Evolutionary conservation across 2,797 vertebrate species (phyloP), one percentile per base, ranked within the genome.

Genomic region (Platyrinchus mystaceus): DNA sequence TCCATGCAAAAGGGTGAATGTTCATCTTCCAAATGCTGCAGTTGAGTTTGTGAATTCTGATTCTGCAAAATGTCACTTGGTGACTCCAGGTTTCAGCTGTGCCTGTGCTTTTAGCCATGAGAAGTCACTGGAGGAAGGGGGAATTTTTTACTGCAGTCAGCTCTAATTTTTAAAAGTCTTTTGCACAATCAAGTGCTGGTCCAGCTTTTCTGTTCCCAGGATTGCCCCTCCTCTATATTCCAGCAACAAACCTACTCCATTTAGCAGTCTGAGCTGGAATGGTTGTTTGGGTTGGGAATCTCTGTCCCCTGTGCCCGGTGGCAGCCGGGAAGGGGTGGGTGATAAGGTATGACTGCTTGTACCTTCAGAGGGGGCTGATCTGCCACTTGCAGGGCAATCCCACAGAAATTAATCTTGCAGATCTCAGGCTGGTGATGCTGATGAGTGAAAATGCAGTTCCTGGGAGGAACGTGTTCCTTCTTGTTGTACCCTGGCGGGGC

Each of bases 1-100:
- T n/a, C 43, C 5, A 0, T 21, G n/a, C 47, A 39, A 28, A 26
- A 67, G 32, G 20, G 15, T 28, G n/a, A n/a, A 0, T 13, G 5
- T 39, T 66, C 47, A 28, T 14, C 30, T 81, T 78, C 37, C 8
- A 27, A 5, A 37, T 9, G 43, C 52, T 16, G 16, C 39, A 12
- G 30, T 12, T 68, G 36, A 82, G 41, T 63, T 73, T 44, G 36
- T 60, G n/a, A 49, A 50, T 46, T 8, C 74, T 26, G 26, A 24
- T 44, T 37, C 37, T 41, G 17, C 69, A 27, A 73, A 84, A 52
- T 0, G 1, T 43, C 27, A 36, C 43, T 43, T 15, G 6, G 10
- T 21, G 43, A 80, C 23, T n/a, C 30, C 22, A 37, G 39, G n/a
- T 63, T 43, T 46, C 58, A 39, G 6, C 39, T 17, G 8, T 12